A percentile compares a stretch with the other conserved stretches of the same genome.
Evolutionary conservation across 2,888 invertebrate species (phyloP).

Genomic region (Heliconius sara): DNA sequence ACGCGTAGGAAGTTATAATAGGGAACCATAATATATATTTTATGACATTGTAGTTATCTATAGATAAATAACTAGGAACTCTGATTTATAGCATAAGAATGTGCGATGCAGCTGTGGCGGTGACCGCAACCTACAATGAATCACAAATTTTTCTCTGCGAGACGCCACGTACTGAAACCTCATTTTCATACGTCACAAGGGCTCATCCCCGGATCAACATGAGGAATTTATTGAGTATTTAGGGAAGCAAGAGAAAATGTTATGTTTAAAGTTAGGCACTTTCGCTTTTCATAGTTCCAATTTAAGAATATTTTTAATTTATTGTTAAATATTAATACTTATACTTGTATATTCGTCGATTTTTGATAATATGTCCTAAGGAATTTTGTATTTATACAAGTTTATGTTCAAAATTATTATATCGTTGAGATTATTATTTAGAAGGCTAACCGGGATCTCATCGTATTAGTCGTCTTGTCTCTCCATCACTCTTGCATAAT

Average conservation of each 20-base stretch:
- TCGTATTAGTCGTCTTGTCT: not conserved
- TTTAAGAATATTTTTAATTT: not conserved
- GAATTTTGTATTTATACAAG: not conserved
- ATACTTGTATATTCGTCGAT: not conserved
- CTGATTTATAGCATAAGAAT: no score
- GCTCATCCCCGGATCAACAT: constrained; percentile 73
- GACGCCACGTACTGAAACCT: constrained; percentile 59
- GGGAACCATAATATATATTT: no score
- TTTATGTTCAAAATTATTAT: not conserved
- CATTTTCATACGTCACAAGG: constrained; percentile 73
- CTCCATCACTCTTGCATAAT: no score
- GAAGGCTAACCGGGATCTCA: not conserved
- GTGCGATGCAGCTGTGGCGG: constrained; percentile 54
- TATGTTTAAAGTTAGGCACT: constrained; percentile 38
- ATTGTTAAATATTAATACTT: not conserved
- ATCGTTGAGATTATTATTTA: not conserved
- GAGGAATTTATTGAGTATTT: constrained; percentile 77
- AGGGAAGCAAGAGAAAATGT: constrained; percentile 55
- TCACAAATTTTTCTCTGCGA: constrained; percentile 57
- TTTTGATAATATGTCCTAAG: not conserved
- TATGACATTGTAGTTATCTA: not conserved
- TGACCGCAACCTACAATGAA: constrained; percentile 56
- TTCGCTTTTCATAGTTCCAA: no score
- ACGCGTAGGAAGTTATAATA: no score
- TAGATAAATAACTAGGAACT: not conserved